Percentiles rank a stretch among this genome's conserved stretches.
Evolutionary conservation across 1,140 invertebrate genomes (phyloP).

Genomic region (Ceratosolen fusciceps): DNA sequence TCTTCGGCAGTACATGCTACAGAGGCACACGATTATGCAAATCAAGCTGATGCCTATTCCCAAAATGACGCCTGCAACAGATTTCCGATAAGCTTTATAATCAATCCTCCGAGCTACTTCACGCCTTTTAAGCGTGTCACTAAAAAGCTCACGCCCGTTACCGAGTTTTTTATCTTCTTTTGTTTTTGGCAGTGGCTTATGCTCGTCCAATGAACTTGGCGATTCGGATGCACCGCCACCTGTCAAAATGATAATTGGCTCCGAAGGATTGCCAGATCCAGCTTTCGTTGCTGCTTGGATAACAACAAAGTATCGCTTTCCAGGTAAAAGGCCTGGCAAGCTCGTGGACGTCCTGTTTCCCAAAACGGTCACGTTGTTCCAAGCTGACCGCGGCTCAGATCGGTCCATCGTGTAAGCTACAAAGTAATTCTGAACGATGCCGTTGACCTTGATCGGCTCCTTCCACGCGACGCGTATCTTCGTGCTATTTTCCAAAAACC

Average conservation of each 20-base stretch:
- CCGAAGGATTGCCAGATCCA: slow-evolving; percentile 70
- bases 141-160: too few relatives aligned
- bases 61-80: slow-evolving; percentile 61
- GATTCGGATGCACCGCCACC: slow-evolving; percentile 57
- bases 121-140: too few relatives aligned
- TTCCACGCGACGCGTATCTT: slow-evolving; percentile 72
- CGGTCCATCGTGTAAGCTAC: slow-evolving; percentile 67
- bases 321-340: slow-evolving; percentile 68
- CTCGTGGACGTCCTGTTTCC: slow-evolving; percentile 64
- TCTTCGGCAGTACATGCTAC: slow-evolving; percentile 66
- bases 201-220: slow-evolving; percentile 58
- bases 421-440: slow-evolving; percentile 69
- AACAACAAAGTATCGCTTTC: slow-evolving; percentile 72
- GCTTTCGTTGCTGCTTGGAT: slow-evolving; percentile 73
- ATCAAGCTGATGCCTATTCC: slow-evolving; percentile 66
- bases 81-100: not conserved
- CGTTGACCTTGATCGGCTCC: slow-evolving; percentile 69
- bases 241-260: slow-evolving; percentile 66
- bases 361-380: slow-evolving; percentile 66
- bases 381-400: slow-evolving; percentile 59
- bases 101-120: too few relatives aligned
- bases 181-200: slow-evolving; percentile 58
- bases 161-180: slow-evolving; percentile 69
- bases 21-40: slow-evolving; percentile 65
- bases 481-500: slow-evolving; percentile 68